Base-by-base conservation (phyloP, 2,113 vertebrate genomes). In the Alethe castanea region DNA sequence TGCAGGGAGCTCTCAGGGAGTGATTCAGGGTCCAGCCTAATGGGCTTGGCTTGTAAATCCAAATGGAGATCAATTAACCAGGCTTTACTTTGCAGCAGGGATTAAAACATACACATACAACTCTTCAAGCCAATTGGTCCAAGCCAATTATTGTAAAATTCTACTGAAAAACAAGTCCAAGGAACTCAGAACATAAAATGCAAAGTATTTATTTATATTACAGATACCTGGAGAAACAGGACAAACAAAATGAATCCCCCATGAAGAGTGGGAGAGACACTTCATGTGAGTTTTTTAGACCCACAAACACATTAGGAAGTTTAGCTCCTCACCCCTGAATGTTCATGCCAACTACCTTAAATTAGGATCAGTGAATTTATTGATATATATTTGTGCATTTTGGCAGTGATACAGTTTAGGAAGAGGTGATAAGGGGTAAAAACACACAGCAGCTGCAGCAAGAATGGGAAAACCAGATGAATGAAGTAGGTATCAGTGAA, bases 211-310 rank as follows among this genome's bases (percentile, higher is more conserved):
- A 50, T 33, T 76, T 59, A n/a, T n/a, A 42, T 56, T 57, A 73
- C 3, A 65, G 59, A 5, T 10, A 42, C n/a, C 6, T 44, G 45
- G 13, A 14, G 6, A 0, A 8, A 57, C 38, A 52, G 8, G 6
- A 36, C 24, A 40, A 67, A 9, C 14, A 77, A 88, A n/a, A 70
- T 11, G 16, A 71, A 59, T 52, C 52, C 8, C 60, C 23, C 45
- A 35, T 45, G 54, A 12, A 59, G n/a, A 53, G 0, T 23, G 52
- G 52, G 28, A 88, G 25, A 71, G 28, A 67, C 19, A 83, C 45
- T 53, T 69, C 24, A 44, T 7, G 11, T 2, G 3, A 73, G 14
- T 12, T 57, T 67, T 81, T 61, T 14, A 45, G 36, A 70, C 38
- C 25, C 26, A 86, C 14, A 57, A 48, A 77, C 36, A 53, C 28